Evolutionary conservation across 2,888 invertebrate species (phyloP).

Genomic region (Meloe dianella): DNA sequence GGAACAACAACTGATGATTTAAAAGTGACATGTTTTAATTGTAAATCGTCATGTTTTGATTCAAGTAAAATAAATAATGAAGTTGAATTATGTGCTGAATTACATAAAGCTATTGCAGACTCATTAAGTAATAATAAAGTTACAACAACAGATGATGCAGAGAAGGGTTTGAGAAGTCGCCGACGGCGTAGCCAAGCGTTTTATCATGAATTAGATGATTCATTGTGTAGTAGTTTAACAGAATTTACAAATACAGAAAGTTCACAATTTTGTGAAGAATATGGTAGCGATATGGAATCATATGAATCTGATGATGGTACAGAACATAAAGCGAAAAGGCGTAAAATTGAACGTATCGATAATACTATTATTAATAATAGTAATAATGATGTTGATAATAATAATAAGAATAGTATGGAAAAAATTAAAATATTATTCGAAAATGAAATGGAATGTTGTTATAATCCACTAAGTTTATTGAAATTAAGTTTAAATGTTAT

Average conservation of each 20-base stretch:
- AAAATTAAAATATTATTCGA: conserved; percentile 37
- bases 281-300: conserved; percentile 48
- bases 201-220: conserved; percentile 51
- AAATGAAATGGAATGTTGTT: conserved; percentile 43
- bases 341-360: conserved; percentile 31
- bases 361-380: background rate
- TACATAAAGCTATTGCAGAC: conserved; percentile 50
- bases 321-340: conserved; percentile 31
- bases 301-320: conserved; percentile 37
- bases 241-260: conserved; percentile 51
- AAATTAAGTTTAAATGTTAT: conserved; percentile 50
- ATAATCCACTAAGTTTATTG: conserved; percentile 52
- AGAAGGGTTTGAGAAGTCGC: conserved; percentile 41
- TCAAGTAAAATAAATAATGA: conserved; percentile 47
- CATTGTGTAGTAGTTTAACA: conserved; percentile 51
- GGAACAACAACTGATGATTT: conserved; percentile 49
- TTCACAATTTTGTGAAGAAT: conserved; percentile 43
- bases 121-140: conserved; percentile 49
- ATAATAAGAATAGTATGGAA: conserved; percentile 19
- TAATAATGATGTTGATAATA: conserved; percentile 8
- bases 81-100: conserved; percentile 48
- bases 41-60: conserved; percentile 46
- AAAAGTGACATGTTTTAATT: conserved; percentile 45
- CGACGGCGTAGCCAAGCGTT: conserved; percentile 49
- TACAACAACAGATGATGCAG: conserved; percentile 29